Evolutionary conservation across 2,888 invertebrate species (phyloP).

Genomic region (Drosophila meridionalis): DNA sequence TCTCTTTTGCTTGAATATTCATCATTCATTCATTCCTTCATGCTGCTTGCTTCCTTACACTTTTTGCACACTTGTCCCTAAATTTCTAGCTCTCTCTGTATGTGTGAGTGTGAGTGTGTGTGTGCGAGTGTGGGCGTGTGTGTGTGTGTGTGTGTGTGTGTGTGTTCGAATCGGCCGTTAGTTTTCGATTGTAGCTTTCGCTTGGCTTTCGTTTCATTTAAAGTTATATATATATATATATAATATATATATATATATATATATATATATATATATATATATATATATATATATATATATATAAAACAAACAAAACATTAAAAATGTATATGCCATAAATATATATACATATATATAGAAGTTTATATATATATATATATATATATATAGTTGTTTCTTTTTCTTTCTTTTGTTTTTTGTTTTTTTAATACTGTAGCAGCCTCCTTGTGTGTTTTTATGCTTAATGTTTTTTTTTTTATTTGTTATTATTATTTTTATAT

Average conservation of each 20-base stretch:
- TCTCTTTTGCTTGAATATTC: slow-evolving; percentile 16
- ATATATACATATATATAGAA: slow-evolving; percentile 26
- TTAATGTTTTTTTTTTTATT: slow-evolving; percentile 33
- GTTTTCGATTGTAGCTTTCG: slow-evolving; percentile 37
- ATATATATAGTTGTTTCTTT: slow-evolving; percentile 34
- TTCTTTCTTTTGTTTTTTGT: slow-evolving; percentile 46
- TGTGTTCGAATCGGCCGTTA: slow-evolving; percentile 42
- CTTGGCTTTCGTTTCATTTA: slow-evolving; percentile 44
- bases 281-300: slow-evolving; percentile 10
- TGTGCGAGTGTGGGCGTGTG: background rate
- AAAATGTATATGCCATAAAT: slow-evolving; percentile 44
- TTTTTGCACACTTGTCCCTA: slow-evolving; percentile 57
- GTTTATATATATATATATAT: slow-evolving; percentile 25
- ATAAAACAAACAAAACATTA: slow-evolving; percentile 60
- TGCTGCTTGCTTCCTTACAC: background rate
- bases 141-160: background rate
- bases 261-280: slow-evolving; percentile 10
- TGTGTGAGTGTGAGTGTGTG: background rate
- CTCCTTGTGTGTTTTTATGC: slow-evolving; percentile 72
- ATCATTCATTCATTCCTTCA: background rate
- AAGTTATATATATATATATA: slow-evolving; percentile 30
- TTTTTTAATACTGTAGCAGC: slow-evolving; percentile 82
- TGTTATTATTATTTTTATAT: background rate
- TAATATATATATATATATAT: slow-evolving; percentile 10
- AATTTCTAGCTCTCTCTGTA: slow-evolving; percentile 34